phyloP scores from a whole-genome alignment of 2,888 invertebrate species.

The Perizoma flavofasciatum region DNA sequence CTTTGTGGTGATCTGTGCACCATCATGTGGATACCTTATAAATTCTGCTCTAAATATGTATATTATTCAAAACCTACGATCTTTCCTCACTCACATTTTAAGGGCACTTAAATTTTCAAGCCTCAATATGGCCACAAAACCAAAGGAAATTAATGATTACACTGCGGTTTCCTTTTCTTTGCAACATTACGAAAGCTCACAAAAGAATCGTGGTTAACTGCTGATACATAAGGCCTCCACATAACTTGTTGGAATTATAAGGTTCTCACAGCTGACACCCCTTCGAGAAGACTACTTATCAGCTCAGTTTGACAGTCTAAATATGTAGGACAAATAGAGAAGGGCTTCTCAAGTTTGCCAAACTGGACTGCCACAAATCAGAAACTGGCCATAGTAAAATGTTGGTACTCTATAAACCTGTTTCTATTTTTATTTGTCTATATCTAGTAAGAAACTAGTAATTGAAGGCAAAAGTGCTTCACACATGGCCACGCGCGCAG shows the following conservation, averaged over 20 bases:
- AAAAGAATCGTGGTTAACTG: conserved; percentile 30
- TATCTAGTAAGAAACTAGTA: conserved; percentile 16
- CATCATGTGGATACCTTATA: not conserved
- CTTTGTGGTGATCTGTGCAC: conserved; percentile 37
- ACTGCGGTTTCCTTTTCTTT: conserved; percentile 51
- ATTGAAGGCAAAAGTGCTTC: conserved; percentile 37
- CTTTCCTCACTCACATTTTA: conserved; percentile 8
- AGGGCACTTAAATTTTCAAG: conserved; percentile 14
- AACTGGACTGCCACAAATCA: too few relatives aligned
- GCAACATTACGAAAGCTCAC: conserved; percentile 41
- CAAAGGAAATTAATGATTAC: conserved; percentile 43
- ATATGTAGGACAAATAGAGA: too few relatives aligned
- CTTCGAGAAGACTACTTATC: not conserved
- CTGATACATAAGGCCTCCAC: conserved; percentile 25
- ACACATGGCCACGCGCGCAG: conserved; percentile 47
- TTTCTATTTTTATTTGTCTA: too few relatives aligned
- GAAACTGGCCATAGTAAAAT: too few relatives aligned
- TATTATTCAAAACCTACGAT: conserved; percentile 1
- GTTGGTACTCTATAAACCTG: too few relatives aligned
- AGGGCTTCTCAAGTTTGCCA: too few relatives aligned
- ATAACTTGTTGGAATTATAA: conserved; percentile 11
- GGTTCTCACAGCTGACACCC: conserved; percentile 19
- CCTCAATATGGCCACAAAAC: conserved; percentile 32
- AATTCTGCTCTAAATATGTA: conserved; percentile 10
- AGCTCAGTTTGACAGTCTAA: too few relatives aligned